A percentile compares a stretch with the other conserved stretches of the same genome.
Conservation (phyloP, 2,888 invertebrate species). For the Pollenia angustigena region DNA sequence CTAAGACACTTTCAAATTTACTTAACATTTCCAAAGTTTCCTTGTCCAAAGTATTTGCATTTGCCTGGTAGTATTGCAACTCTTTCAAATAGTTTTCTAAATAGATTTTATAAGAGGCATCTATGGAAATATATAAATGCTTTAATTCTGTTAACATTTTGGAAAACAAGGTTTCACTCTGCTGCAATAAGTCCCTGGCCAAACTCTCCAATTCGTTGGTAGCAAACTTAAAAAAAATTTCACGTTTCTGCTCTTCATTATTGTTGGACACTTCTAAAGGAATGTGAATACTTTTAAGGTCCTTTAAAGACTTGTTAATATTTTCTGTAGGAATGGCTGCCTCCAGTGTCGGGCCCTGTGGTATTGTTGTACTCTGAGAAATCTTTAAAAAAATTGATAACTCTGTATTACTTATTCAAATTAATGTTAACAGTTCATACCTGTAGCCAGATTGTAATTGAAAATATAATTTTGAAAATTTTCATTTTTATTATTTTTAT, state of each 20-base stretch:
- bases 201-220: background rate
- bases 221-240: background rate
- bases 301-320: background rate
- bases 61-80: background rate
- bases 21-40: background rate
- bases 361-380: background rate
- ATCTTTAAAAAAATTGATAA: background rate
- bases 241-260: background rate
- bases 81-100: conserved; percentile 29
- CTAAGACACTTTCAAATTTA: background rate
- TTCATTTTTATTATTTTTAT: conserved; percentile 14
- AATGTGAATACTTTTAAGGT: background rate
- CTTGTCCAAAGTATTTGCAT: background rate
- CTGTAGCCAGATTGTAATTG: conserved; percentile 10
- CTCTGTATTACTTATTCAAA: background rate
- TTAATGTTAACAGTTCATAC: background rate
- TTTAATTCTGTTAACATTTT: background rate
- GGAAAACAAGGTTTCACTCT: background rate
- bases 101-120: background rate
- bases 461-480: background rate
- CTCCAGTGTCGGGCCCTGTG: background rate
- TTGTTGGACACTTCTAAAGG: background rate
- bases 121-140: background rate
- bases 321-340: background rate
- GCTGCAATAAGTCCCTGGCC: background rate